phyloP scores from a whole-genome alignment of 2,797 vertebrate species.

The Rhyacichthys aspro region DNA sequence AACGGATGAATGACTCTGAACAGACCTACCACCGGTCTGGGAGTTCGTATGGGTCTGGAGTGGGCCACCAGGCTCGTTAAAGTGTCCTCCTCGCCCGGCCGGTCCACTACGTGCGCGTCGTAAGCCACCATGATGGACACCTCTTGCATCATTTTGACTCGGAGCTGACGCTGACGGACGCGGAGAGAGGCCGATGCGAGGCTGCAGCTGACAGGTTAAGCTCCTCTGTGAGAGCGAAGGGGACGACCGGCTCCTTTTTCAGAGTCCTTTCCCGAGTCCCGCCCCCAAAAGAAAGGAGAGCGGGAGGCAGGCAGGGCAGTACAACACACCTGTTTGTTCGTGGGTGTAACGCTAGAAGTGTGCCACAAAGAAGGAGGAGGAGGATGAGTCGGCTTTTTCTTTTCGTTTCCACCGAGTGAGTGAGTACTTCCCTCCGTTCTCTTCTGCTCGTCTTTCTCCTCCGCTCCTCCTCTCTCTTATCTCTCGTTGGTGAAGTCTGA shows the following conservation, averaged over 20 bases:
- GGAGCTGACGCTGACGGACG: constrained; percentile 24
- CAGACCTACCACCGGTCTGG: constrained; percentile 89
- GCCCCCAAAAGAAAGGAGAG: constrained; percentile 50
- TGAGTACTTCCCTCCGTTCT: constrained; percentile 16
- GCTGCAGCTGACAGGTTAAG: constrained; percentile 58
- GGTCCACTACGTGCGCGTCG: constrained; percentile 93
- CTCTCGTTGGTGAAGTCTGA: constrained; percentile 16
- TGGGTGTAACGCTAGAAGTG: constrained; percentile 60
- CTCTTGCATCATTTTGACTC: constrained; percentile 96
- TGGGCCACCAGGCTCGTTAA: constrained; percentile 89
- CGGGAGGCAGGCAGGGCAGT: constrained; percentile 34
- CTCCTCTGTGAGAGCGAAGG: constrained; percentile 53
- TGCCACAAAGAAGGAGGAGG: constrained; percentile 32
- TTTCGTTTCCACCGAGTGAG: constrained; percentile 37
- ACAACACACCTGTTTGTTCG: constrained; percentile 77
- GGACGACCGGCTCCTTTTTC: constrained; percentile 58
- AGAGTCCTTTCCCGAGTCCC: constrained; percentile 63
- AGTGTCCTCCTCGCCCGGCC: constrained; percentile 90
- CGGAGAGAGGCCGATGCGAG: constrained; percentile 19
- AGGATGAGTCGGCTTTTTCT: constrained; percentile 62
- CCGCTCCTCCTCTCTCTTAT: not conserved
- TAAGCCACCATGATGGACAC: constrained; percentile 95
- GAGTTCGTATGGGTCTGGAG: constrained; percentile 91
- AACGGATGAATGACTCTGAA: not conserved
- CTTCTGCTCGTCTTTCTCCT: not conserved